phyloP scores from a whole-genome alignment of 2,888 invertebrate genomes.

The Scaptomyza tumidula region DNA sequence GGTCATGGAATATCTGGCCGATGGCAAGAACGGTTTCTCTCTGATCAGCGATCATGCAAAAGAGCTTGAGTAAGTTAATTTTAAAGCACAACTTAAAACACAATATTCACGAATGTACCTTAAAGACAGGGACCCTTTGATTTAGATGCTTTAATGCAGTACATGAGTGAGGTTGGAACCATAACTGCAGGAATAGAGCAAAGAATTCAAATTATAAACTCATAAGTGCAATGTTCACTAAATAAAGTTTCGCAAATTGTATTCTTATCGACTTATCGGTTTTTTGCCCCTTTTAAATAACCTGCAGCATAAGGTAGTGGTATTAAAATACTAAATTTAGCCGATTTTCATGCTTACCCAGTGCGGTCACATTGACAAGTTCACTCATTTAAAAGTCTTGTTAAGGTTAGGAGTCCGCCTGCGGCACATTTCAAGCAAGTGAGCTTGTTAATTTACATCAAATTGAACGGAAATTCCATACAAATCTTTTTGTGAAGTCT shows the following conservation, averaged over 20 bases:
- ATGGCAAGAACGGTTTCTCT: conserved; percentile 89
- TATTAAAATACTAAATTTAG: conserved; percentile 9
- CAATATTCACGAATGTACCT: background rate
- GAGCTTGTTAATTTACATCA: conserved; percentile 68
- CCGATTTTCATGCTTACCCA: background rate
- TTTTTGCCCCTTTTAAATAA: background rate
- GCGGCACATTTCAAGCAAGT: conserved; percentile 64
- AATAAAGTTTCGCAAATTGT: background rate
- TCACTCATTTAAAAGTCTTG: conserved; percentile 56
- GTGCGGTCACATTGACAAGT: conserved; percentile 17
- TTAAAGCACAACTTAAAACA: too few species aligned
- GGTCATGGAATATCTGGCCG: conserved; percentile 87
- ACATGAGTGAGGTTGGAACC: conserved; percentile 61
- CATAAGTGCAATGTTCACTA: background rate
- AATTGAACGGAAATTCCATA: conserved; percentile 43
- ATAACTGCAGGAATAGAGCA: conserved; percentile 67
- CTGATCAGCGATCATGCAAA: conserved; percentile 83
- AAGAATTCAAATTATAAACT: conserved; percentile 57
- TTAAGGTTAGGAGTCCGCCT: conserved; percentile 60
- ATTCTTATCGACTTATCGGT: conserved; percentile 13
- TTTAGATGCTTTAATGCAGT: conserved; percentile 75
- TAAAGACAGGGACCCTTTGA: conserved; percentile 74
- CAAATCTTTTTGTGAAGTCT: conserved; percentile 24
- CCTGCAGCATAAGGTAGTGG: background rate
- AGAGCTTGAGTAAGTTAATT: conserved; percentile 68